Base-by-base conservation (phyloP, 35 echinoderm and acorn worm species). In the Ptychodera flava region DNA sequence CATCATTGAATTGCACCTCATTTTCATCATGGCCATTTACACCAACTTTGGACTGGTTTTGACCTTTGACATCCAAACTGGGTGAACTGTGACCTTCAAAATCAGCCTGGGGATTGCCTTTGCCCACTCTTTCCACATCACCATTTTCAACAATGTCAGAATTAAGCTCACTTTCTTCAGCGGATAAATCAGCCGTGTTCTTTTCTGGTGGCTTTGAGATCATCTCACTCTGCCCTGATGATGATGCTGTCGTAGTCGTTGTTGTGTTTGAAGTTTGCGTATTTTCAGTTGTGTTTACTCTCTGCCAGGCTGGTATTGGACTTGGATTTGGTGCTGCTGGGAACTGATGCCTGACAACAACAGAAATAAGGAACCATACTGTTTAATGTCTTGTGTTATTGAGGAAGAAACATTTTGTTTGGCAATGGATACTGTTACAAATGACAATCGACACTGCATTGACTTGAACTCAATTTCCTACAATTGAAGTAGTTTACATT, bases 241-340 rank as follows among this genome's bases (percentile, higher is more conserved):
- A 0, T 1, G 0, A 15, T 37, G 32, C 1, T 1, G 35, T 36
- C 29, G 82, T 10, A 12, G 78, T 28, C 31, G 87, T 29, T 80
- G 34, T 88, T 6, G 27, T 88, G 32, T 29, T n/a, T 1, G 79
- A 36, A 79, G 1, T 31, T 15, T 81, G 31, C 16, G 87, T 80
- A 28, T 35, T 31, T 33, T 35, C 16, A 36, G 15, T 30, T 16
- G 31, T 33, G 64, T 0, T 28, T 31, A 28, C 85, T 28, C 90
- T 77, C 53, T 91, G 90, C 90, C 90, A 91, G 31, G 78, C 33
- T 80, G 90, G 90, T 35, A 91, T 91, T 36, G 84, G 85, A 14
- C 78, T 52, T 29, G 84, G 85, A 36, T 91, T 85, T 0, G 90
- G 90, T 0, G 90, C 87, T 0, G 90, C 85, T 34, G 90, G 90